Evolutionary conservation across 2,888 invertebrate species (phyloP).

Genomic region (Metopia argyrocephala): DNA sequence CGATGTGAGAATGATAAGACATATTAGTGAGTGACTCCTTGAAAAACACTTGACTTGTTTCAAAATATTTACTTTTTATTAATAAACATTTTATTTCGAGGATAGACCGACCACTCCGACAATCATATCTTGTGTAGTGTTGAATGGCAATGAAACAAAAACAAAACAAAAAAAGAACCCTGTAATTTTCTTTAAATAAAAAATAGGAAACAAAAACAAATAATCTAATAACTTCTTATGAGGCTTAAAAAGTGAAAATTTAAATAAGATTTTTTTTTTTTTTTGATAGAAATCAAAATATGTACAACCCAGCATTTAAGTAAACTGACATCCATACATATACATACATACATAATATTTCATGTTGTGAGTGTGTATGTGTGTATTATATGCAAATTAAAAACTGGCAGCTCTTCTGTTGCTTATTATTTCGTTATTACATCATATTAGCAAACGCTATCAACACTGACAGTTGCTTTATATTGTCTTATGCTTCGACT

Average conservation of each 20-base stretch:
- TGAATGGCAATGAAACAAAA: background rate
- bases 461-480: background rate
- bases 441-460: constrained; percentile 37
- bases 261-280: background rate
- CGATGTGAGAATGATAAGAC: background rate
- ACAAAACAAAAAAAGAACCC: too few relatives aligned
- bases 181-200: constrained; percentile 17
- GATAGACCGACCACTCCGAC: too few relatives aligned
- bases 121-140: constrained; percentile 7
- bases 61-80: constrained; percentile 45
- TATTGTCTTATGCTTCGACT: background rate
- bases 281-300: background rate
- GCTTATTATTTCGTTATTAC: constrained; percentile 15
- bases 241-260: background rate
- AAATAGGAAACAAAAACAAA: background rate
- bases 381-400: background rate
- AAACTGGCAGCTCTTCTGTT: constrained; percentile 28
- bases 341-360: background rate
- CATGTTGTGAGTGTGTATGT: background rate
- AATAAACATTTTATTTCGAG: too few relatives aligned
- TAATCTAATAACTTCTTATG: constrained; percentile 9
- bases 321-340: background rate
- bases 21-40: constrained; percentile 6
- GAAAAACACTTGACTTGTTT: constrained; percentile 38
- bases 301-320: too few relatives aligned